phyloP scores from a whole-genome alignment of 2,113 vertebrate genomes.

The Epinephelus cyanopodus region DNA sequence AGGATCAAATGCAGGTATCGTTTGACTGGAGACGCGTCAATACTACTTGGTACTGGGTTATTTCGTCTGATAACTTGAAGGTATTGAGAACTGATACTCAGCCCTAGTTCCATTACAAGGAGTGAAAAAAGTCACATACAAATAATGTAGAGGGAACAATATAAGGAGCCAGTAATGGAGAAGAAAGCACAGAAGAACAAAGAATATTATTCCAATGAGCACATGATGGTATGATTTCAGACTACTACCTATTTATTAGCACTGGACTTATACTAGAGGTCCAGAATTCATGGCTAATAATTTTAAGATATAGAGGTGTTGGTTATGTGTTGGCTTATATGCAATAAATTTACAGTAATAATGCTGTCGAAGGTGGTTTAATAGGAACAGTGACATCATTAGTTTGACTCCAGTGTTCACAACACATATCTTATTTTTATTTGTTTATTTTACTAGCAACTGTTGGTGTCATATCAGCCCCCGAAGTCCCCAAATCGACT shows the following conservation, averaged over 20 bases:
- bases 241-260: conserved; percentile 55
- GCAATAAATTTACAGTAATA: conserved; percentile 63
- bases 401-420: conserved; percentile 36
- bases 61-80: no score
- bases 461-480: conserved; percentile 12
- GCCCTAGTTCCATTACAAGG: conserved; percentile 13
- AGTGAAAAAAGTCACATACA: background rate
- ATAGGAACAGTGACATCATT: conserved; percentile 5
- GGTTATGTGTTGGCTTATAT: conserved; percentile 60
- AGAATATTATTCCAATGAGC: conserved; percentile 47
- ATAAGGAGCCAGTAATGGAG: conserved; percentile 15
- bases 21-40: no score
- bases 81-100: no score
- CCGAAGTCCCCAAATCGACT: conserved; percentile 7
- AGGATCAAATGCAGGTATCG: no score
- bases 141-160: background rate
- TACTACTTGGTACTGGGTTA: no score
- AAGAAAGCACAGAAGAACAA: conserved; percentile 65
- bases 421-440: conserved; percentile 6
- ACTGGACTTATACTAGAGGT: conserved; percentile 25
- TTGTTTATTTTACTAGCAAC: conserved; percentile 20
- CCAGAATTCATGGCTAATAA: background rate
- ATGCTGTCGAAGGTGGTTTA: conserved; percentile 54
- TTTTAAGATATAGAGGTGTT: conserved; percentile 18
- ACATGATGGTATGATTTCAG: conserved; percentile 47